Percentiles rank a stretch among this genome's conserved stretches.
Evolutionary conservation across 2,113 vertebrate genomes (phyloP).

Genomic region (Oryzias melastigma): DNA sequence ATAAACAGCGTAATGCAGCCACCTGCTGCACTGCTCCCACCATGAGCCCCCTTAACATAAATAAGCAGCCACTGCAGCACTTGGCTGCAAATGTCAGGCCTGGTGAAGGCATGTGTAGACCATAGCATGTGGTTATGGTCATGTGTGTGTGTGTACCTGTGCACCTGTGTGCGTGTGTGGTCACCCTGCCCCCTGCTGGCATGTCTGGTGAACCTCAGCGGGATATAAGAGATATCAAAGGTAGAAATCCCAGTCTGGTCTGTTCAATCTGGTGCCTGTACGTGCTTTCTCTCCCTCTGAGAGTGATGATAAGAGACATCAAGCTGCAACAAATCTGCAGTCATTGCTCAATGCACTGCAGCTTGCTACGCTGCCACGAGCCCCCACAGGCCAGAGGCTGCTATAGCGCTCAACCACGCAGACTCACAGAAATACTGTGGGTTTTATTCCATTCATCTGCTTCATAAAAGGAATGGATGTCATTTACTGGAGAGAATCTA

Average conservation of each 20-base stretch:
- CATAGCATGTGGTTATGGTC: conserved; percentile 32
- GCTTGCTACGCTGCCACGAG: conserved; percentile 44
- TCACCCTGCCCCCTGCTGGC: conserved; percentile 70
- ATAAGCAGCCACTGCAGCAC: conserved; percentile 65
- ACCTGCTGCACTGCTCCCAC: conserved; percentile 63
- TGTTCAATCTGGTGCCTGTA: conserved; percentile 37
- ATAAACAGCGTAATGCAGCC: conserved; percentile 68
- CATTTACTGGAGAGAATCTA: conserved; percentile 43
- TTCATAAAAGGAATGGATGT: conserved; percentile 60
- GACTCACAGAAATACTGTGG: conserved; percentile 5
- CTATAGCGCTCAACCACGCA: conserved; percentile 34
- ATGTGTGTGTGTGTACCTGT: conserved; percentile 7
- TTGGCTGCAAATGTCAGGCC: conserved; percentile 67
- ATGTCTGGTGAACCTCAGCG: conserved; percentile 44
- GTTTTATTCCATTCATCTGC: conserved; percentile 50
- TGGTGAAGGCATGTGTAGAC: conserved; percentile 44
- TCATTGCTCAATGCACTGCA: conserved; percentile 67
- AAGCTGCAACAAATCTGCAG: conserved; percentile 71
- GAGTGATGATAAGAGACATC: conserved; percentile 57
- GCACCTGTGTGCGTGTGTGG: conserved; percentile 22
- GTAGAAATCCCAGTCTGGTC: conserved; percentile 57
- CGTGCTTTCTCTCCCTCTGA: conserved; percentile 16
- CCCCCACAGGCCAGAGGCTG: conserved; percentile 52
- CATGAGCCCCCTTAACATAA: conserved; percentile 57
- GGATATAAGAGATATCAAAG: conserved; percentile 56